phyloP scores from a whole-genome alignment of 2,797 vertebrate genomes.

The Micrastur ruficollis region DNA sequence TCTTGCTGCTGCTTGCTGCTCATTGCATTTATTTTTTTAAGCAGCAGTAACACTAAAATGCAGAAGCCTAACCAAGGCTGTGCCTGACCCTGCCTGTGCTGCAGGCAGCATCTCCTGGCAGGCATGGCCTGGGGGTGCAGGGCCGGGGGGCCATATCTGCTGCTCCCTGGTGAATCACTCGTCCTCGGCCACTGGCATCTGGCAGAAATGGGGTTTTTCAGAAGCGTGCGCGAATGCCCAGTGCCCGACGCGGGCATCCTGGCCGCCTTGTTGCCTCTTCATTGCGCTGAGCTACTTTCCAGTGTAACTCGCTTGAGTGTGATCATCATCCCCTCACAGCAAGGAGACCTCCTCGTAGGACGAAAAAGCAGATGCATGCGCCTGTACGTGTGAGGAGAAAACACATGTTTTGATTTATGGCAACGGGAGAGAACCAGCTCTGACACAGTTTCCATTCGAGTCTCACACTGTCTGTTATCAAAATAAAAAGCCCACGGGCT shows the following conservation, averaged over 20 bases:
- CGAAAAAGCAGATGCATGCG: background rate
- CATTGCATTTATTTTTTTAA: background rate
- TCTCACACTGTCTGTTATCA: constrained; percentile 35
- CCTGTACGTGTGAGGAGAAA: constrained; percentile 17
- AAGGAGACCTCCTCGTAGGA: constrained; percentile 7
- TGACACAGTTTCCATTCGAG: constrained; percentile 26
- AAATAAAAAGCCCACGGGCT: constrained; percentile 17
- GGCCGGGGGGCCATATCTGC: fast-evolving
- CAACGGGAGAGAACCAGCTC: background rate
- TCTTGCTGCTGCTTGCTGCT: background rate
- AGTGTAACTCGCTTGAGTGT: fast-evolving
- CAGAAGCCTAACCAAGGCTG: background rate
- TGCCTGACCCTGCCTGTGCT: background rate
- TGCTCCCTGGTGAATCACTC: fast-evolving
- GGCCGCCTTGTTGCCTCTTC: background rate
- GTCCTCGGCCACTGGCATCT: fast-evolving
- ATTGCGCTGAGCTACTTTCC: background rate
- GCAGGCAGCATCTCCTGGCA: background rate
- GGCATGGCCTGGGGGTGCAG: background rate
- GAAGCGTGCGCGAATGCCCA: fast-evolving
- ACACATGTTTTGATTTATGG: constrained; percentile 60
- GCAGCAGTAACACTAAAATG: background rate
- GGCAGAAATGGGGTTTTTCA: background rate
- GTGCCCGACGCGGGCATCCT: fast-evolving
- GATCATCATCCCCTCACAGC: background rate